These are phyloP conservation scores for Procapra przewalskii DNA, from an alignment of 2,113 vertebrate species.

Conservation along the genomic window DNA sequence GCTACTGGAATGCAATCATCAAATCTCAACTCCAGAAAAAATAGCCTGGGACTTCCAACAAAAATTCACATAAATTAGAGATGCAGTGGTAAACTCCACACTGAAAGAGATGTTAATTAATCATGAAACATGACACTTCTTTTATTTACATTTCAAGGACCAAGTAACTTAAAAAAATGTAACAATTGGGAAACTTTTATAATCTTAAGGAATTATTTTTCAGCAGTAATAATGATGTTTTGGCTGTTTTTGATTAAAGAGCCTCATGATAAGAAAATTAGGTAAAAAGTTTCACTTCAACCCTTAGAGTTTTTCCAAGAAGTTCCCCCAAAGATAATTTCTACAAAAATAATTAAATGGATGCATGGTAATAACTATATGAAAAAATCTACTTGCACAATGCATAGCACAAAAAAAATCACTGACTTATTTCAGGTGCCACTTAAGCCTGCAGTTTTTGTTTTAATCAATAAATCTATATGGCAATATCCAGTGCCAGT, in stretches of 20 bases:
- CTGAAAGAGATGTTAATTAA: background rate
- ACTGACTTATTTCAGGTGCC: background rate
- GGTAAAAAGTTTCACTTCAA: background rate
- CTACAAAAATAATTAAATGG: background rate
- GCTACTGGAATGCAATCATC: background rate
- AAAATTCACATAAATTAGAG: background rate
- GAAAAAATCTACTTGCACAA: background rate
- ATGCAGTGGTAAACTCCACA: background rate
- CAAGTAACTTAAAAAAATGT: background rate
- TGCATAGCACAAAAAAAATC: background rate
- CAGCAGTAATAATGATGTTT: background rate
- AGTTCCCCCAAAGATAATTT: background rate
- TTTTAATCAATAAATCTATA: slow-evolving; percentile 56
- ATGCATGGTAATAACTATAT: background rate
- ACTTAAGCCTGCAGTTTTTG: background rate
- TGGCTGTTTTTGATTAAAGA: background rate
- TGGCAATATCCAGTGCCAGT: slow-evolving; percentile 39
- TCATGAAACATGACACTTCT: background rate
- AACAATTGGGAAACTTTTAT: background rate
- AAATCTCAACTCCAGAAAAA: background rate
- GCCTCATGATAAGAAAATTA: background rate
- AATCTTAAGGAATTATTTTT: background rate
- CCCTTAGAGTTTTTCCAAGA: background rate
- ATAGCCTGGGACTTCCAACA: background rate
- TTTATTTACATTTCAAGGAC: background rate